phyloP scores from a whole-genome alignment of 2,113 vertebrate genomes.

The Grantiella picta region DNA sequence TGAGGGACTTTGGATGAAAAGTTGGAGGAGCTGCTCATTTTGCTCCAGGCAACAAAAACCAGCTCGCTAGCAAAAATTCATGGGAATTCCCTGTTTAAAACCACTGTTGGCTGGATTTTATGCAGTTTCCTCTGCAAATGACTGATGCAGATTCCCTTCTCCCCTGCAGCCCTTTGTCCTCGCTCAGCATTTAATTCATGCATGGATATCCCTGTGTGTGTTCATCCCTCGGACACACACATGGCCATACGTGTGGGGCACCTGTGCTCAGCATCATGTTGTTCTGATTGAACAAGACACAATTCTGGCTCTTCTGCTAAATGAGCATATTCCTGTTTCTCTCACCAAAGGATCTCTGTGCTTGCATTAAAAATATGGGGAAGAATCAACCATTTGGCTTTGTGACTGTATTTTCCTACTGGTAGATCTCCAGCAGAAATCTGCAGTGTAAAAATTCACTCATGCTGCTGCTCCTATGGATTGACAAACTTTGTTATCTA shows the following conservation, averaged over 20 bases:
- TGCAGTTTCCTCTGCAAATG: neutral
- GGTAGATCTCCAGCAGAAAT: neutral
- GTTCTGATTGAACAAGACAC: neutral
- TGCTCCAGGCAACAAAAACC: neutral
- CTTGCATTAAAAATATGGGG: neutral
- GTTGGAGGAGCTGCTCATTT: neutral
- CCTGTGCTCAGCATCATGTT: neutral
- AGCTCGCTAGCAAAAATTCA: neutral
- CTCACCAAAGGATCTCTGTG: neutral
- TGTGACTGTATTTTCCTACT: neutral
- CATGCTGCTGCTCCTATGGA: neutral
- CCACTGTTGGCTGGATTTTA: neutral
- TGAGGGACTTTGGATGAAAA: neutral
- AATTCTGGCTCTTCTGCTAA: neutral
- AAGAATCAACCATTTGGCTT: neutral
- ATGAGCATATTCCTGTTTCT: neutral
- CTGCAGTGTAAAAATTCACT: neutral
- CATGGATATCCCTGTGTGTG: neutral
- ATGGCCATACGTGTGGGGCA: accelerated
- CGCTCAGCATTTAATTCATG: neutral
- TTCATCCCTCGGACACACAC: neutral
- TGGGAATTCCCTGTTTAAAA: neutral
- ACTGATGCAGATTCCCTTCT: neutral
- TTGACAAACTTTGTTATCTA: neutral
- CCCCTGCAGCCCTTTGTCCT: neutral